These are phyloP conservation scores for Agrochola circellaris DNA, from an alignment of 2,888 invertebrate genomes.

Conservation along the genomic window DNA sequence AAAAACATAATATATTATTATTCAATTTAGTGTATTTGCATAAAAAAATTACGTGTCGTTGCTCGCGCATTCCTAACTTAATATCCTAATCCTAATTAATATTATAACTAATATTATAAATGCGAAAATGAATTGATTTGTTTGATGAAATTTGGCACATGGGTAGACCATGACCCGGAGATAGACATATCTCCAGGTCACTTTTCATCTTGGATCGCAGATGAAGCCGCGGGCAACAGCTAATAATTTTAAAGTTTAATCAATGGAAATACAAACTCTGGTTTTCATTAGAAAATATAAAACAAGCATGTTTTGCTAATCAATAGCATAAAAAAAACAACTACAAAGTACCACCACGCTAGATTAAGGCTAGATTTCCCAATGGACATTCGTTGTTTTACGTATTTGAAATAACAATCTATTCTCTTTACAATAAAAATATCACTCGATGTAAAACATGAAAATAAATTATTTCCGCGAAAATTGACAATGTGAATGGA, in stretches of 20 bases:
- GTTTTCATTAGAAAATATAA: not conserved
- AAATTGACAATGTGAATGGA: not conserved
- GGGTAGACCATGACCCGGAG: too few species aligned
- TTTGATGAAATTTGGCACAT: too few species aligned
- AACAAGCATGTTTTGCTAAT: not conserved
- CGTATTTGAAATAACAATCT: not conserved
- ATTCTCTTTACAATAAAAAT: not conserved
- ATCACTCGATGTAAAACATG: not conserved
- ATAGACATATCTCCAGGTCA: too few species aligned
- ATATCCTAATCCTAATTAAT: too few species aligned
- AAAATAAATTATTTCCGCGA: not conserved
- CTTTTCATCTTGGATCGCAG: too few species aligned
- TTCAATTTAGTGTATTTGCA: not conserved
- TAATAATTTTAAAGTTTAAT: not conserved
- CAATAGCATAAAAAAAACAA: not conserved
- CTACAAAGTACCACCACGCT: not conserved
- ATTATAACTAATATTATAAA: too few species aligned
- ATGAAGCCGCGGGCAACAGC: too few species aligned
- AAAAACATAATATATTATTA: not conserved
- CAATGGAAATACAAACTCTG: not conserved
- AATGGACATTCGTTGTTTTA: not conserved
- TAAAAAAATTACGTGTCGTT: not conserved
- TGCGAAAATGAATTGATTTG: too few species aligned
- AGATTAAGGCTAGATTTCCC: slow-evolving; percentile 4
- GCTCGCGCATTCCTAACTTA: not conserved